A percentile compares a stretch with the other conserved stretches of the same genome.
Conservation (phyloP, 2,113 vertebrate genomes). For the Strix aluco region DNA sequence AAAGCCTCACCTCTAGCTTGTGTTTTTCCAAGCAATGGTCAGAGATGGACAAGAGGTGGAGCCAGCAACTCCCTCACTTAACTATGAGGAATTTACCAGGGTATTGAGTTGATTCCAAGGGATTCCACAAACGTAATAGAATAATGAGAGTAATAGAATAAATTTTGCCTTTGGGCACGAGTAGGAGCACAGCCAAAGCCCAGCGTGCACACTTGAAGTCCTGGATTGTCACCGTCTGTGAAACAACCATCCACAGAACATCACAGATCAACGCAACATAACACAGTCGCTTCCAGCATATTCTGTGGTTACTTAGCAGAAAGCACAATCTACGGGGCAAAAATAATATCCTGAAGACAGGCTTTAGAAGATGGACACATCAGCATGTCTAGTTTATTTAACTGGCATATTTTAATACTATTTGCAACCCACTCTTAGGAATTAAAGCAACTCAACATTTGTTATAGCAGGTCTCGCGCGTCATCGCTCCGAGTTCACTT, state of each 20-base stretch:
- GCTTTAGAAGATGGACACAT: neutral
- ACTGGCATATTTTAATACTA: neutral
- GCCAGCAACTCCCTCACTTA: neutral
- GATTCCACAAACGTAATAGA: neutral
- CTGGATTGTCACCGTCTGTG: neutral
- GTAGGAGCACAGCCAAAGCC: neutral
- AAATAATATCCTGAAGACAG: neutral
- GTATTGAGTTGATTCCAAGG: neutral
- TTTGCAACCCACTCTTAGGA: neutral
- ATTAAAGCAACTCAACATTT: neutral
- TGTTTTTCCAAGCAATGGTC: neutral
- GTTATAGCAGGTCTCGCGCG: neutral
- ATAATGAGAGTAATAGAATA: too few relatives aligned
- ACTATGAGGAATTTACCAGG: neutral
- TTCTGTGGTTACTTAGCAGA: neutral
- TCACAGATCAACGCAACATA: too few relatives aligned
- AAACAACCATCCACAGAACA: neutral
- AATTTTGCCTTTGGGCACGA: neutral
- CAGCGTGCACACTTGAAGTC: neutral
- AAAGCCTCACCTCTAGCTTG: neutral
- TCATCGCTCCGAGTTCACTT: neutral
- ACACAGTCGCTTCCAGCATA: neutral
- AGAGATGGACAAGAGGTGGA: neutral
- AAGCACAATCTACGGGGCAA: neutral
- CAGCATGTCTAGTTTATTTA: neutral